Evolutionary conservation across 2,797 vertebrate species (phyloP).

Genomic region (Pseudopleuronectes americanus): DNA sequence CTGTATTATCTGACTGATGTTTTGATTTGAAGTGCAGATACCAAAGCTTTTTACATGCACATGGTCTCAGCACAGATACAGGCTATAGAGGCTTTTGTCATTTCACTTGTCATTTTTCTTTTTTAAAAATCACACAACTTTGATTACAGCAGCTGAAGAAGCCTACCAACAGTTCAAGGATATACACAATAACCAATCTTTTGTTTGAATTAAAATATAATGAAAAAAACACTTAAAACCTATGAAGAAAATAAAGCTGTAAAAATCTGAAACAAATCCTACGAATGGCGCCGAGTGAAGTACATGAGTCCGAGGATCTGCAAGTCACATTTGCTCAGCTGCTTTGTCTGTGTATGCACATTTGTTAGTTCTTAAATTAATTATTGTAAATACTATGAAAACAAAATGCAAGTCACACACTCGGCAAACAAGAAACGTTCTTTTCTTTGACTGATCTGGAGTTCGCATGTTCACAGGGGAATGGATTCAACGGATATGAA

Average conservation of each 20-base stretch:
- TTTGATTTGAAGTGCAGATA: constrained; percentile 81
- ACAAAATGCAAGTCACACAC: constrained; percentile 89
- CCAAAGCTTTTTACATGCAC: constrained; percentile 91
- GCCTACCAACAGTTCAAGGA: constrained; percentile 84
- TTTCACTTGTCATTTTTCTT: constrained; percentile 67
- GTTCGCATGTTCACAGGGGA: constrained; percentile 72
- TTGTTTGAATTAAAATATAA: constrained; percentile 88
- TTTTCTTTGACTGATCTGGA: constrained; percentile 81
- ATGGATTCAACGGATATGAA: constrained; percentile 36
- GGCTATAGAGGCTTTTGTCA: constrained; percentile 85
- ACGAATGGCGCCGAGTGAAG: constrained; percentile 70
- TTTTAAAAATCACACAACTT: constrained; percentile 85
- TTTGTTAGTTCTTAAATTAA: constrained; percentile 94
- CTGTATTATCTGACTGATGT: constrained; percentile 58
- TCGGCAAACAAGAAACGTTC: constrained; percentile 86
- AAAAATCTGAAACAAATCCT: constrained; percentile 90
- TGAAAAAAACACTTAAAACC: constrained; percentile 81
- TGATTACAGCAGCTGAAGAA: constrained; percentile 91
- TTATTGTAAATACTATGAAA: constrained; percentile 92
- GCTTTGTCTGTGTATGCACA: constrained; percentile 73
- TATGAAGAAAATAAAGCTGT: constrained; percentile 89
- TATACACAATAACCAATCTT: constrained; percentile 87
- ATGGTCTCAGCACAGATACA: constrained; percentile 89
- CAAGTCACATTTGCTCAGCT: constrained; percentile 65
- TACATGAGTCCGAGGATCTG: constrained; percentile 51